Percentiles rank a stretch among this genome's conserved stretches.
These are phyloP conservation scores for Nemoura dubitans DNA, from an alignment of 2,888 invertebrate species.

Conservation along the genomic window DNA sequence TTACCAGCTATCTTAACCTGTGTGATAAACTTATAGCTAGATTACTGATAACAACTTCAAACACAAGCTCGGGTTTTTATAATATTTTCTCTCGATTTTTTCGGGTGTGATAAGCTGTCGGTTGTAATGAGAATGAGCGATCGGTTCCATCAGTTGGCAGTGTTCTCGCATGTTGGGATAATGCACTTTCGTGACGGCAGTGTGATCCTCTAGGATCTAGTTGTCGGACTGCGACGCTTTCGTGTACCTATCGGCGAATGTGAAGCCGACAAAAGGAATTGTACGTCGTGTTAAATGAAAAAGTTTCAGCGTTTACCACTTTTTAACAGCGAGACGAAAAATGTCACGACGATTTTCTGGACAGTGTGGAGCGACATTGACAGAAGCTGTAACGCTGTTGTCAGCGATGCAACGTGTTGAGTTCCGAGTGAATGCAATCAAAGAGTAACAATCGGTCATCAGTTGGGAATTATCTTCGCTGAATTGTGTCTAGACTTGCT, in stretches of 20 bases:
- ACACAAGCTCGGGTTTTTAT: conserved; percentile 10
- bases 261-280: not conserved
- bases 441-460: not conserved
- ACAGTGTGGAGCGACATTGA: not conserved
- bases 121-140: not conserved
- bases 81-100: not conserved
- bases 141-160: not conserved
- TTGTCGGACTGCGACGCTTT: not conserved
- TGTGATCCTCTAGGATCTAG: not conserved
- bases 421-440: not conserved
- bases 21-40: conserved; percentile 37
- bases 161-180: not conserved
- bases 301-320: not conserved
- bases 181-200: not conserved
- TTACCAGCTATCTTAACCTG: conserved; percentile 38
- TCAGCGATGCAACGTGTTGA: not conserved
- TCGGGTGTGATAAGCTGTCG: not conserved
- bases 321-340: not conserved
- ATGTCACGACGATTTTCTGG: not conserved
- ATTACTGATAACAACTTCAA: conserved; percentile 32
- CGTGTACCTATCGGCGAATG: not conserved
- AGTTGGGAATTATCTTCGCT: not conserved
- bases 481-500: not conserved
- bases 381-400: not conserved
- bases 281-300: not conserved